phyloP scores from a whole-genome alignment of 2,888 invertebrate species.

The Aphodius sticticus region DNA sequence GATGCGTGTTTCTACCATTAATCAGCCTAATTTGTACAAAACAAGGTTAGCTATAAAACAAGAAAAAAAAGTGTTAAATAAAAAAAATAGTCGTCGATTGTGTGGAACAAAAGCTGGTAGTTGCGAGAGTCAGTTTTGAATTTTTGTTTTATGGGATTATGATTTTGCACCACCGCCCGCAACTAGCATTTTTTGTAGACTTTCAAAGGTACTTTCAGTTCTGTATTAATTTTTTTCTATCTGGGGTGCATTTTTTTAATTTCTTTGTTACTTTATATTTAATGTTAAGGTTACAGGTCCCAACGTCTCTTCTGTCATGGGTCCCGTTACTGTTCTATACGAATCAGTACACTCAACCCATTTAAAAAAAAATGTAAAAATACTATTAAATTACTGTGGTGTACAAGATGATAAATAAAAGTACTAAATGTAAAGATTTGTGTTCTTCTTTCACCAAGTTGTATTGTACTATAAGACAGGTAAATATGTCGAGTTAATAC shows the following conservation, averaged over 20 bases:
- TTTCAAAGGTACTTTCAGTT: conserved; percentile 16
- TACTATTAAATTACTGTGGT: conserved; percentile 35
- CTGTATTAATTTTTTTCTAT: conserved; percentile 18
- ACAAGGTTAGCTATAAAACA: not conserved
- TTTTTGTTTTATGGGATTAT: conserved; percentile 26
- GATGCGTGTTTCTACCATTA: conserved; percentile 26
- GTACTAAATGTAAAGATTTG: conserved; percentile 27
- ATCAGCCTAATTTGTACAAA: conserved; percentile 10
- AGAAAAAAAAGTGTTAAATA: conserved; percentile 17
- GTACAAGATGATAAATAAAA: conserved; percentile 36
- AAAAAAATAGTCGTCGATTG: not conserved
- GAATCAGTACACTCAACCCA: conserved; percentile 31
- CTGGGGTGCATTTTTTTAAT: conserved; percentile 35
- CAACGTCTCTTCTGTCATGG: conserved; percentile 52
- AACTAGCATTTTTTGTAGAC: conserved; percentile 33
- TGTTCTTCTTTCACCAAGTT: conserved; percentile 13
- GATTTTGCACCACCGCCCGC: conserved; percentile 20
- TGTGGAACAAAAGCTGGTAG: conserved; percentile 28
- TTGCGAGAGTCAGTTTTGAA: conserved; percentile 26
- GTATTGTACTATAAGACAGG: no score
- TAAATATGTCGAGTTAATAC: no score
- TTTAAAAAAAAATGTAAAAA: conserved; percentile 36
- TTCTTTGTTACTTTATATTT: conserved; percentile 38
- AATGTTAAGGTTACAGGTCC: conserved; percentile 53
- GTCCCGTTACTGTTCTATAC: conserved; percentile 43